phyloP scores from a whole-genome alignment of 2,888 invertebrate species.

The Eulithis prunata region DNA sequence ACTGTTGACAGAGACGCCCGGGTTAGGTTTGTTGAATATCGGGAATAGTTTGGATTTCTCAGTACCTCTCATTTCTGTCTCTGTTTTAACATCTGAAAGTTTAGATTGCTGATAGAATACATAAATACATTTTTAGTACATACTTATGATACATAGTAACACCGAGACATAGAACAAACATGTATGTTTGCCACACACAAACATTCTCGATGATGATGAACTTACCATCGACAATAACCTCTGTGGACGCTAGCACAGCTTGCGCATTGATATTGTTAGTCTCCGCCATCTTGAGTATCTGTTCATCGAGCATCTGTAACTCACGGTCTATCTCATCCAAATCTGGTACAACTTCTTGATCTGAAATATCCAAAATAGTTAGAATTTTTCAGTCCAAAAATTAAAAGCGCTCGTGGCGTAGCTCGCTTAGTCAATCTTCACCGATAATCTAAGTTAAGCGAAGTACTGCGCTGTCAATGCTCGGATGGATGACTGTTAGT shows the following conservation, averaged over 20 bases:
- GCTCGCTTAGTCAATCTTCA: too few species aligned
- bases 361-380: constrained; percentile 43
- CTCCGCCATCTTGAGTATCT: constrained; percentile 73
- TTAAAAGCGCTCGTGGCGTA: too few species aligned
- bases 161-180: too few species aligned
- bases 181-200: too few species aligned
- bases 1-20: constrained; percentile 56
- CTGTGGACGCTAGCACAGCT: constrained; percentile 69
- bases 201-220: background rate
- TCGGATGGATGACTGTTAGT: too few species aligned
- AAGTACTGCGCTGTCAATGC: too few species aligned
- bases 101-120: too few species aligned
- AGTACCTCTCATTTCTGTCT: constrained; percentile 23
- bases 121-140: too few species aligned
- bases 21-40: constrained; percentile 74
- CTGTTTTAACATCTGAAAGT: constrained; percentile 38
- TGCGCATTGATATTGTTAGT: constrained; percentile 70
- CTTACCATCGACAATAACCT: constrained; percentile 48
- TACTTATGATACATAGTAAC: too few species aligned
- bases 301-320: constrained; percentile 74
- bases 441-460: too few species aligned
- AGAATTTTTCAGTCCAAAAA: too few species aligned
- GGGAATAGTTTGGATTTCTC: constrained; percentile 63
- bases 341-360: constrained; percentile 69
- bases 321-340: constrained; percentile 77